These are phyloP conservation scores for Periophthalmodon schlosseri DNA, from an alignment of 2,113 vertebrate genomes.

Conservation along the genomic window DNA sequence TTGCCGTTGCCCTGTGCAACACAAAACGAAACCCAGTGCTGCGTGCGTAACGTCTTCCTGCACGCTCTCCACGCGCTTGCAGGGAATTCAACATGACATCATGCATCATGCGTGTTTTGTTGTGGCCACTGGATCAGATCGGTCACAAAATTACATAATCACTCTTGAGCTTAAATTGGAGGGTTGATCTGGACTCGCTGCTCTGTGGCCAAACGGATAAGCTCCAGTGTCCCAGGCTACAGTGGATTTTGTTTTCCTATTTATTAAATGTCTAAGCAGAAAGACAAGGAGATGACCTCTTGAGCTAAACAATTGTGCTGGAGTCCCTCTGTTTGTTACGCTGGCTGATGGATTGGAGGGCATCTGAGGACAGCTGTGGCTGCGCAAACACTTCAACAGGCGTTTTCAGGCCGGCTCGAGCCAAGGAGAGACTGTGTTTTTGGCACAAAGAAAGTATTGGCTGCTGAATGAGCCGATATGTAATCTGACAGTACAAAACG, in stretches of 20 bases:
- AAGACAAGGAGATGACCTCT: neutral
- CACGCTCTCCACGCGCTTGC: slow-evolving; percentile 29
- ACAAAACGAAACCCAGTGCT: neutral
- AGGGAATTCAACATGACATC: slow-evolving; percentile 60
- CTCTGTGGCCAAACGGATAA: slow-evolving; percentile 34
- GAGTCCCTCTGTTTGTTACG: slow-evolving; percentile 16
- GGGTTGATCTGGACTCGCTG: slow-evolving; percentile 29
- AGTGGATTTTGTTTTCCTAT: slow-evolving; percentile 9
- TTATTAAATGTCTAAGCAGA: neutral
- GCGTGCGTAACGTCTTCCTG: slow-evolving; percentile 1
- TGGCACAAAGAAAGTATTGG: neutral
- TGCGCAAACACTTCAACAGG: slow-evolving; percentile 19
- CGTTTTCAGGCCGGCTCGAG: neutral
- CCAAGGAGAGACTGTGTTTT: neutral
- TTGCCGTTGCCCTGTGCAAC: slow-evolving; percentile 4
- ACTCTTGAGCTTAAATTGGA: slow-evolving; percentile 38
- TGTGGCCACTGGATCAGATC: slow-evolving; percentile 36
- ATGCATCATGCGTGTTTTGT: slow-evolving; percentile 56
- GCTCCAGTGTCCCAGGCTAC: slow-evolving; percentile 21
- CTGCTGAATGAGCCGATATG: neutral
- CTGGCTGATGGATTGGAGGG: slow-evolving; percentile 46
- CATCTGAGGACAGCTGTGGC: slow-evolving; percentile 59
- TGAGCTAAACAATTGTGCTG: slow-evolving; percentile 14
- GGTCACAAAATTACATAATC: slow-evolving; percentile 68
- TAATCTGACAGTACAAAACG: neutral